Evolutionary conservation across 2,888 invertebrate genomes (phyloP), one percentile per base, ranked within the genome.

Genomic region (Drosophila aldrichi): DNA sequence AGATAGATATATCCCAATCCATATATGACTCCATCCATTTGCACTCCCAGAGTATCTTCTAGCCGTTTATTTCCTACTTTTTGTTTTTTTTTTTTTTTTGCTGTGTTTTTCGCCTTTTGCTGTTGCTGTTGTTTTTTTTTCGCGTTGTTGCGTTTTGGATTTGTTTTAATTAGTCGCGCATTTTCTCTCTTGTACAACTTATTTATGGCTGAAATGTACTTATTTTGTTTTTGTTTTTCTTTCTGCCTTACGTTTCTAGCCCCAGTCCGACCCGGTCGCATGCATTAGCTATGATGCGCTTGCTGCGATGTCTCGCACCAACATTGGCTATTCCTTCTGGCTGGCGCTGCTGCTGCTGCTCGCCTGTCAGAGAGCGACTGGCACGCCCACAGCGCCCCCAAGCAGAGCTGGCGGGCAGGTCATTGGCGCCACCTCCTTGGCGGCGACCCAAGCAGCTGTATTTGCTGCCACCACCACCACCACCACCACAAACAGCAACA

Each of bases 261-360:
- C 58, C 41, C 48, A 54, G 20, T 36, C 43, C 46, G 56, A 58
- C 63, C 58, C 18, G 56, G 67, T 70, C 52, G 49, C 65, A 74
- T 77, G 82, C 77, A 68, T 65, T 71, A 81, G 79, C 88, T 78
- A 88, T 88, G 87, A 79, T 78, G 90, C 82, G 63, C 77, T 77
- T 75, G 77, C 73, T 82, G 83, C 85, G 68, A 89, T 89, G 89
- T 74, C 79, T 88, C 83, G 62, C 76, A 77, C 59, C 73, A 64
- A 70, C 66, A 41, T 79, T 70, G 80, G 73, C 81, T 59, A 67
- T 62, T 73, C 84, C 74, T 69, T 61, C 68, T 40, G 57, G 63
- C 70, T 25, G 74, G 60, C 56, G 46, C 51, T 64, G 56, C 61
- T 77, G 62, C 72, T 76, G 44, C 69, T 79, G 55, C 63, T 54